Percentiles rank a stretch among this genome's conserved stretches.
Evolutionary conservation across 2,797 vertebrate species (phyloP).

Genomic region (Leucoraja ocellata): DNA sequence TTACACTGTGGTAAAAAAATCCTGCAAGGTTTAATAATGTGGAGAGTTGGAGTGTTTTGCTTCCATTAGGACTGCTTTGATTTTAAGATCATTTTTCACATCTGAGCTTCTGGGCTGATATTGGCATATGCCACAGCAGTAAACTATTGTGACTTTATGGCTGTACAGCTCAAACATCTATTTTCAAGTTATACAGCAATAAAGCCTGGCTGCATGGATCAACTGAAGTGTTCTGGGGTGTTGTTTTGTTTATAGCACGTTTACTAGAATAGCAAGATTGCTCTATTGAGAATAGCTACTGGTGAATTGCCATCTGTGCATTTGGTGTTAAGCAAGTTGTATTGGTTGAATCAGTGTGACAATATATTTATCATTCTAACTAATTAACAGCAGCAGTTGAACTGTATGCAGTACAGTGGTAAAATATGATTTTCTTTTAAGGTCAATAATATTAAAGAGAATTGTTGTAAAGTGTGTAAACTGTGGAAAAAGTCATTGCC

Average conservation of each 20-base stretch:
- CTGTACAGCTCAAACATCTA: constrained; percentile 61
- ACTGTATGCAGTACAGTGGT: neutral
- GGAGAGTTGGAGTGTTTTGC: neutral
- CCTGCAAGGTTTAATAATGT: constrained; percentile 16
- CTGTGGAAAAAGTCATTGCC: neutral
- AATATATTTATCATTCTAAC: constrained; percentile 58
- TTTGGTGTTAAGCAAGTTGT: constrained; percentile 57
- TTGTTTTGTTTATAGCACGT: constrained; percentile 81
- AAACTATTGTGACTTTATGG: constrained; percentile 68
- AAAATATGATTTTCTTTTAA: neutral
- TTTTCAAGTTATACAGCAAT: constrained; percentile 75
- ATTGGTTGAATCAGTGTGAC: constrained; percentile 54
- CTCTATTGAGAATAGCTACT: constrained; percentile 64
- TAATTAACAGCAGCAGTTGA: constrained; percentile 55
- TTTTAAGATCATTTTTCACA: constrained; percentile 43
- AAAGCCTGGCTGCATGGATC: constrained; percentile 76
- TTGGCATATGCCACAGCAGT: constrained; percentile 60
- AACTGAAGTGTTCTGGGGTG: constrained; percentile 68
- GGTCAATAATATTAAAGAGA: neutral
- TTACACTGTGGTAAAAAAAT: neutral
- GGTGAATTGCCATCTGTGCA: constrained; percentile 61
- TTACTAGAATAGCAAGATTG: constrained; percentile 76
- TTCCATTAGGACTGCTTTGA: constrained; percentile 15
- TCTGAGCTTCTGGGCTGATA: constrained; percentile 55
- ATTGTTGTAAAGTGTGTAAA: neutral